A percentile compares a stretch with the other conserved stretches of the same genome.
These are phyloP conservation scores for Ascidia mentula DNA, from an alignment of 23 tunicate genomes.

Conservation along the genomic window DNA sequence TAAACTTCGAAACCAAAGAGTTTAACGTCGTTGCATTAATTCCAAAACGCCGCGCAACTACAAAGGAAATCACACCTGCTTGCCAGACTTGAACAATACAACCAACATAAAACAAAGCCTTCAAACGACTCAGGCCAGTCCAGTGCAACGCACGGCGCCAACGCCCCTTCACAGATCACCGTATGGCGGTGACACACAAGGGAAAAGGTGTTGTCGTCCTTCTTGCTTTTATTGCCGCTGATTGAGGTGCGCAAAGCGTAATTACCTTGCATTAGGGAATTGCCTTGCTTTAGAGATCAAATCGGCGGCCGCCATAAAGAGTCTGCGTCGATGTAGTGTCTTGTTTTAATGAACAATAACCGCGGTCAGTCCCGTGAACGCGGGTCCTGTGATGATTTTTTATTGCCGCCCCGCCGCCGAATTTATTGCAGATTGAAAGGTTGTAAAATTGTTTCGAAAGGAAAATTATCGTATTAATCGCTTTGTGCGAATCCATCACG, in stretches of 20 bases:
- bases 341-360: constrained; percentile 4
- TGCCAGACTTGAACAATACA: not conserved
- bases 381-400: not conserved
- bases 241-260: not conserved
- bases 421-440: not conserved
- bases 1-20: no score
- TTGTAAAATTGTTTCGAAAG: not conserved
- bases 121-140: not conserved
- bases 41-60: no score
- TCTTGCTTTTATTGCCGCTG: not conserved
- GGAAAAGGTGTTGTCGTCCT: not conserved
- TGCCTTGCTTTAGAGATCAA: constrained; percentile 1
- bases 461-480: not conserved
- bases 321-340: not conserved
- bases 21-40: no score
- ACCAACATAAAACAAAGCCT: not conserved
- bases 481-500: no score
- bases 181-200: not conserved
- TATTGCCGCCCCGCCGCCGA: not conserved
- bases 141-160: not conserved
- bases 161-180: not conserved
- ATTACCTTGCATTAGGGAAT: constrained; percentile 8
- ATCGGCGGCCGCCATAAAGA: constrained; percentile 8
- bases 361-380: not conserved
- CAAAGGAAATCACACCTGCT: not conserved